Percentiles rank a stretch among this genome's conserved stretches.
Evolutionary conservation across 2,888 invertebrate species (phyloP).

Genomic region (Drosophila yooni): DNA sequence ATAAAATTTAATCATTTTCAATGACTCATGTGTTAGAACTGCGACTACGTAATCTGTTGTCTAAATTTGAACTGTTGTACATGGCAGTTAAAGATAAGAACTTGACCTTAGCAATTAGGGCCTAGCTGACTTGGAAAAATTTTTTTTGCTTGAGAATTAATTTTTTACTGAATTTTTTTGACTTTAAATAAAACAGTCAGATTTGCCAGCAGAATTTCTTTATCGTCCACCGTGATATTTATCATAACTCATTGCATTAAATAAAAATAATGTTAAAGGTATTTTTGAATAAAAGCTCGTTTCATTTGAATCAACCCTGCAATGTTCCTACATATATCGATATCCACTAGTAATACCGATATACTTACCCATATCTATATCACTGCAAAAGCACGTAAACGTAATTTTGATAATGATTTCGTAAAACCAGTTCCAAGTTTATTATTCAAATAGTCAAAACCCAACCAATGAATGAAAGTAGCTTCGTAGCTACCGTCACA

Average conservation of each 20-base stretch:
- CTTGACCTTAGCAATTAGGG: neutral
- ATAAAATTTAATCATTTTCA: neutral
- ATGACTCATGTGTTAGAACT: neutral
- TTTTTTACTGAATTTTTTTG: neutral
- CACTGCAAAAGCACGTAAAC: slow-evolving; percentile 32
- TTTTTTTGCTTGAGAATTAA: neutral
- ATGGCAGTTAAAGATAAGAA: neutral
- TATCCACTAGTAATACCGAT: slow-evolving; percentile 20
- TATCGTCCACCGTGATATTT: neutral
- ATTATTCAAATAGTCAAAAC: slow-evolving; percentile 33
- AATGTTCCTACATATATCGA: slow-evolving; percentile 8
- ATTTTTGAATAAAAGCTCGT: neutral
- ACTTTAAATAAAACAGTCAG: neutral
- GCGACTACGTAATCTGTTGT: neutral
- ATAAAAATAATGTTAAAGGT: neutral
- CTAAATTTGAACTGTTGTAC: neutral
- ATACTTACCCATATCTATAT: slow-evolving; percentile 9
- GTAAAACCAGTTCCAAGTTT: slow-evolving; percentile 38
- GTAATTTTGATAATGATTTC: slow-evolving; percentile 52
- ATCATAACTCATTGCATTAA: neutral
- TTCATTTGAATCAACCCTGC: neutral
- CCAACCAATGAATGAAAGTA: slow-evolving; percentile 49
- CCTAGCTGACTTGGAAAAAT: neutral
- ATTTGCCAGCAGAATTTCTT: neutral
- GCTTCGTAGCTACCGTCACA: slow-evolving; percentile 12